Percentiles rank a stretch among this genome's conserved stretches.
These are phyloP conservation scores for Musca domestica DNA, from an alignment of 1,140 invertebrate genomes.

Conservation along the genomic window DNA sequence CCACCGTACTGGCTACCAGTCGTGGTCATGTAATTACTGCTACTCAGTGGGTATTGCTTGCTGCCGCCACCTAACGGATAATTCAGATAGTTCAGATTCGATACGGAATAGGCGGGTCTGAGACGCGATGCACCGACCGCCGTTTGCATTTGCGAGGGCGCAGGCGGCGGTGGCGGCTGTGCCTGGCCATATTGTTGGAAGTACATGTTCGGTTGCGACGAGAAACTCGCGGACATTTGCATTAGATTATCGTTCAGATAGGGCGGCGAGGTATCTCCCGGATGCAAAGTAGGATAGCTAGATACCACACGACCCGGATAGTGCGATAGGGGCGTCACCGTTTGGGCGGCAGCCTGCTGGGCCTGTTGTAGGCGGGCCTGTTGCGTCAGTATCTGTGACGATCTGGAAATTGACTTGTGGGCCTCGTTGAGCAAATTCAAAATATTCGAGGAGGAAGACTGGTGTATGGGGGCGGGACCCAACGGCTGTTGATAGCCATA, in stretches of 20 bases:
- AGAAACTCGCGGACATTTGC: constrained; percentile 52
- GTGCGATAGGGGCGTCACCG: constrained; percentile 32
- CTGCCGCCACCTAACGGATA: constrained; percentile 33
- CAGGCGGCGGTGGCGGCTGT: constrained; percentile 32
- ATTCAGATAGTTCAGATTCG: constrained; percentile 42
- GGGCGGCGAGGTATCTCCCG: constrained; percentile 45
- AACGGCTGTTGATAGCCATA: constrained; percentile 38
- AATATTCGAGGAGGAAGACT: constrained; percentile 50
- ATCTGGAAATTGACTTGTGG: constrained; percentile 52
- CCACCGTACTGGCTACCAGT: constrained; percentile 4
- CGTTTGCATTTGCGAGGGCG: constrained; percentile 25
- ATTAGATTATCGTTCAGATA: constrained; percentile 51
- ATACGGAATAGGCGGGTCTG: constrained; percentile 48
- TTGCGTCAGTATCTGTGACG: constrained; percentile 50
- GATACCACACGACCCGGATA: constrained; percentile 43
- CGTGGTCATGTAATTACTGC: background rate
- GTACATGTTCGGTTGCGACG: constrained; percentile 53
- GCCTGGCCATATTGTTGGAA: constrained; percentile 41
- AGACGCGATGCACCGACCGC: constrained; percentile 38
- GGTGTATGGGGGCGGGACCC: constrained; percentile 41
- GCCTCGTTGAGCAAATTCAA: constrained; percentile 52
- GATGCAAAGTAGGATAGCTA: constrained; percentile 49
- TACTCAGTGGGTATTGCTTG: constrained; percentile 22
- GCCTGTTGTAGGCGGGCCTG: constrained; percentile 45
- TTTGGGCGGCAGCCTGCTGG: constrained; percentile 30